These are phyloP conservation scores for Hypotaenidia philippensis DNA, from an alignment of 2,797 vertebrate genomes.

Conservation along the genomic window DNA sequence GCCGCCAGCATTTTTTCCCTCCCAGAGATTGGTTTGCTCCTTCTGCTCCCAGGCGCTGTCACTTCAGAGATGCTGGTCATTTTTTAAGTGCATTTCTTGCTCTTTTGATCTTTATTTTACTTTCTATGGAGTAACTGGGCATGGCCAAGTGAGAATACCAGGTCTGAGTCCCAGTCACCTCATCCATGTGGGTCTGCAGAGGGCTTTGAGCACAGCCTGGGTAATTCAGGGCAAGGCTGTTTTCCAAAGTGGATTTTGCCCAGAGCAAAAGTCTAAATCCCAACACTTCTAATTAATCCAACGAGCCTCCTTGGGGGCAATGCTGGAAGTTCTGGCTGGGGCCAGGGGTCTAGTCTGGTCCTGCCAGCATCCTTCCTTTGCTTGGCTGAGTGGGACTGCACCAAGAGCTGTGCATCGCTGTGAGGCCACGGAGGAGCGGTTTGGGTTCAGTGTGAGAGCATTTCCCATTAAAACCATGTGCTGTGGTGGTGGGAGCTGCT, in stretches of 20 bases:
- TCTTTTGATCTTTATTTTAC: slow-evolving; percentile 8
- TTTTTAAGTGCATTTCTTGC: slow-evolving; percentile 72
- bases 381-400: not conserved
- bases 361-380: not conserved
- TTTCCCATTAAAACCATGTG: accelerated
- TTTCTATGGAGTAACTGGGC: not conserved
- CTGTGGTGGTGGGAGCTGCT: not conserved
- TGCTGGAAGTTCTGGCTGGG: not conserved
- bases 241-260: not conserved
- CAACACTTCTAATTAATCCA: not conserved
- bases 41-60: slow-evolving; percentile 76
- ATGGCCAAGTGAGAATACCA: slow-evolving; percentile 61
- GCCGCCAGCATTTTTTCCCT: accelerated
- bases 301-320: accelerated
- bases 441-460: accelerated
- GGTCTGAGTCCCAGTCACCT: not conserved
- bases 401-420: accelerated
- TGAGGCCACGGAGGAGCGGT: accelerated
- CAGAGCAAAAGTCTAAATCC: not conserved
- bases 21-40: slow-evolving; percentile 13
- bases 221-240: not conserved
- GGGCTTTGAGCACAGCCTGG: not conserved
- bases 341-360: accelerated
- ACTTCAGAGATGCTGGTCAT: slow-evolving; percentile 73
- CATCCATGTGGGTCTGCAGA: accelerated